Evolutionary conservation across 2,888 invertebrate genomes (phyloP).

Genomic region (Tetragonisca angustula): DNA sequence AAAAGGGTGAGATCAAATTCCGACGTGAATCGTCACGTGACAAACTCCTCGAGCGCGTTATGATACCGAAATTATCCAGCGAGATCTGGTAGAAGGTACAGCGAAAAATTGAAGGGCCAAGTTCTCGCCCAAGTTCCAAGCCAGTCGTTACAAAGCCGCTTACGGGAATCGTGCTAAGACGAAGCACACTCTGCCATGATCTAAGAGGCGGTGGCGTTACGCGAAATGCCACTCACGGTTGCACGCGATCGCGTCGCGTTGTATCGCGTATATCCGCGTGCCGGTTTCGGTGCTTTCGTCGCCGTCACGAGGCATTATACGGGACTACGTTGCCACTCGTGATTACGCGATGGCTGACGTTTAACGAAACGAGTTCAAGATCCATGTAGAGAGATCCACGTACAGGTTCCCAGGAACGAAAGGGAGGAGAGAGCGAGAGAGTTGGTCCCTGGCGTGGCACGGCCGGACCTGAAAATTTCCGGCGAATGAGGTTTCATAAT

Average conservation of each 20-base stretch:
- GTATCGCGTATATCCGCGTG: slow-evolving; percentile 29
- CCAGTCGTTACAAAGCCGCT: slow-evolving; percentile 62
- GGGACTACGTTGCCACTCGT: neutral
- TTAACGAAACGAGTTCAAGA: slow-evolving; percentile 6
- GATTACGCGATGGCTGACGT: neutral
- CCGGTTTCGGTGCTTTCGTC: neutral
- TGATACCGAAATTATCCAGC: slow-evolving; percentile 5
- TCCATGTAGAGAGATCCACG: too few species aligned
- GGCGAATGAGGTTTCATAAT: slow-evolving; percentile 47
- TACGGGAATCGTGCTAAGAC: slow-evolving; percentile 52
- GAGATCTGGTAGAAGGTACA: too few species aligned
- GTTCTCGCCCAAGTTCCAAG: slow-evolving; percentile 37
- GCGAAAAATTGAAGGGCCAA: slow-evolving; percentile 52
- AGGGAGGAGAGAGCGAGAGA: too few species aligned
- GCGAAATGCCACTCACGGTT: slow-evolving; percentile 24
- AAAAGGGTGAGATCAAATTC: neutral
- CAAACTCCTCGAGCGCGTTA: slow-evolving; percentile 12
- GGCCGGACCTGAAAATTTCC: slow-evolving; percentile 26
- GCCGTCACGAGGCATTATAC: neutral
- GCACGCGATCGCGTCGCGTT: slow-evolving; percentile 54
- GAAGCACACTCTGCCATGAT: slow-evolving; percentile 39
- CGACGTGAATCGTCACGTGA: neutral
- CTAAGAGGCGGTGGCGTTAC: slow-evolving; percentile 28
- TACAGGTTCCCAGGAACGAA: too few species aligned
- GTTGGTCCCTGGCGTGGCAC: neutral